These are phyloP conservation scores for Nibea albiflora DNA, from an alignment of 2,113 vertebrate species.

Conservation along the genomic window DNA sequence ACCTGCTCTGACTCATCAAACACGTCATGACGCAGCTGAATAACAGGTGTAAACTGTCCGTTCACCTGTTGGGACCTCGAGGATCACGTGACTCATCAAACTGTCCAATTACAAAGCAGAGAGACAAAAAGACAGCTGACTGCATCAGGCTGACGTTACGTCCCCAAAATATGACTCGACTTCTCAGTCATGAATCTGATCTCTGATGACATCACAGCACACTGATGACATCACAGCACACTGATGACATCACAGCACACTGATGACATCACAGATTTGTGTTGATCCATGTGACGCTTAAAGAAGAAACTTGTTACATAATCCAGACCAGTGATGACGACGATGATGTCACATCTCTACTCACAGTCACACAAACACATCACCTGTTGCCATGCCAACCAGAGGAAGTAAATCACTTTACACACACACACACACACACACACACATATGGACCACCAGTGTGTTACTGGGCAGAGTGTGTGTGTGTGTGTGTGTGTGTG, in stretches of 20 bases:
- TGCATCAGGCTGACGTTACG: no score
- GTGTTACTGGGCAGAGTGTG: constrained; percentile 11
- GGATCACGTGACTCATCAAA: no score
- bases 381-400: constrained; percentile 82
- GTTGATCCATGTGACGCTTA: constrained; percentile 41
- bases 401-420: constrained; percentile 72
- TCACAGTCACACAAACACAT: not conserved
- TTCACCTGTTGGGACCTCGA: no score
- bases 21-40: no score
- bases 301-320: constrained; percentile 43
- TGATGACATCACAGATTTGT: constrained; percentile 43
- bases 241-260: not conserved
- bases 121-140: no score
- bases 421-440: constrained; percentile 20
- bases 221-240: no score
- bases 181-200: no score
- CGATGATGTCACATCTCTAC: not conserved
- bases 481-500: constrained; percentile 21
- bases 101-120: no score
- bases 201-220: not conserved
- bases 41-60: no score
- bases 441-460: not conserved
- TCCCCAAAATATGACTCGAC: no score
- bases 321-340: constrained; percentile 15
- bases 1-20: no score